A percentile compares a stretch with the other conserved stretches of the same genome.
phyloP scores from a whole-genome alignment of 2,888 invertebrate species.

The Lysandra coridon region DNA sequence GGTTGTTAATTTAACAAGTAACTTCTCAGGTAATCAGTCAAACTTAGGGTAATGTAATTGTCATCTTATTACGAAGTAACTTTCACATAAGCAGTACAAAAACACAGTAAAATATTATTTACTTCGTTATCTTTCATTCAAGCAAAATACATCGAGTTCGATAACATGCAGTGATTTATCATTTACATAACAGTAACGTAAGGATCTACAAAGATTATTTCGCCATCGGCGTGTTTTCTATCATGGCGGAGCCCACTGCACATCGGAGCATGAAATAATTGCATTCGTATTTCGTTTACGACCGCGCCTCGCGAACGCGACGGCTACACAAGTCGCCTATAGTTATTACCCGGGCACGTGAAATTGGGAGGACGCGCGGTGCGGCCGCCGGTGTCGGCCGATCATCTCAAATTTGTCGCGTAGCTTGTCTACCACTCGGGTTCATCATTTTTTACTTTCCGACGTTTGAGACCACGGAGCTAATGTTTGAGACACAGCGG shows the following conservation, averaged over 20 bases:
- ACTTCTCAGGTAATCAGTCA: neutral
- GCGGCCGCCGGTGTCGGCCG: constrained; percentile 47
- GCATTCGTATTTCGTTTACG: constrained; percentile 65
- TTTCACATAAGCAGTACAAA: neutral
- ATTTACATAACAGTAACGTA: constrained; percentile 20
- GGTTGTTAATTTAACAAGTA: neutral
- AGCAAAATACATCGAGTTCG: neutral
- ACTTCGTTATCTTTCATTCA: constrained; percentile 28
- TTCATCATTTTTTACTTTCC: constrained; percentile 58
- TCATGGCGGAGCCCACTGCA: constrained; percentile 68
- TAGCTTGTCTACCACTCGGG: constrained; percentile 54
- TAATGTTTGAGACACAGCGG: constrained; percentile 45
- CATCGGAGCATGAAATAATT: constrained; percentile 71
- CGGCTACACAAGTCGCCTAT: constrained; percentile 58
- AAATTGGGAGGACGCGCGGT: constrained; percentile 52
- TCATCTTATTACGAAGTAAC: neutral
- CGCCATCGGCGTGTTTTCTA: constrained; percentile 41
- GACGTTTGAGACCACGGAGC: constrained; percentile 47
- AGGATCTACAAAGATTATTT: constrained; percentile 33
- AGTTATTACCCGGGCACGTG: constrained; percentile 62
- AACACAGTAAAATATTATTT: constrained; percentile 3
- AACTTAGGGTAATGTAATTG: neutral
- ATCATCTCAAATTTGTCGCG: constrained; percentile 68
- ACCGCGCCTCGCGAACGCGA: constrained; percentile 62
- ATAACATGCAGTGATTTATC: constrained; percentile 10